These are phyloP conservation scores for Glaucomys volans DNA, from an alignment of 2,113 vertebrate species.

Conservation along the genomic window DNA sequence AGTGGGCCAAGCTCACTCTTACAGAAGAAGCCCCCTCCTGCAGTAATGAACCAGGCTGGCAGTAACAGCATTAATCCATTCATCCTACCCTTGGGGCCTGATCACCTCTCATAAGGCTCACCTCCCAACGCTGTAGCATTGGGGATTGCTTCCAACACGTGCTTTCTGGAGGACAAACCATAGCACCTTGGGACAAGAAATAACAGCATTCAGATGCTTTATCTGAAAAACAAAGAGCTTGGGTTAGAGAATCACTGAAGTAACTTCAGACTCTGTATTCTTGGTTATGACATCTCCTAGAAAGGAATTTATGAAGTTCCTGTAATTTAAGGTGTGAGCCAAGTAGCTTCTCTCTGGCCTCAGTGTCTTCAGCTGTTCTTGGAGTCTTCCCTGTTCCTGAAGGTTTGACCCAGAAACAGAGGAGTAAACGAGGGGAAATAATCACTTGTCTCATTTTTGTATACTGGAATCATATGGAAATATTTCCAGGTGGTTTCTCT, in stretches of 20 bases:
- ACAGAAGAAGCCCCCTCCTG: not conserved
- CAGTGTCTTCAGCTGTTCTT: not conserved
- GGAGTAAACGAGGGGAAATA: not conserved
- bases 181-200: not conserved
- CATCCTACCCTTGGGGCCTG: not conserved
- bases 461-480: not conserved
- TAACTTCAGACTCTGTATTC: constrained; percentile 9
- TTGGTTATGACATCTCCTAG: not conserved
- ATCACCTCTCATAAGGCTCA: not conserved
- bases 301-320: constrained; percentile 49
- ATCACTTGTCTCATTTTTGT: not conserved
- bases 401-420: not conserved
- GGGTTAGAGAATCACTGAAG: not conserved
- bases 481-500: not conserved
- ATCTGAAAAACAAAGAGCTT: constrained; percentile 38
- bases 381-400: not conserved
- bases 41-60: not conserved
- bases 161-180: not conserved
- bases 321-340: not conserved
- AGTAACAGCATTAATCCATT: not conserved
- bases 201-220: not conserved
- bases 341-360: not conserved
- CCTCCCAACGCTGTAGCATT: not conserved
- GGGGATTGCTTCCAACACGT: not conserved
- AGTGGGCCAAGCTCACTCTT: not conserved